These are phyloP conservation scores for Lasioglossum calceatum DNA, from an alignment of 2,888 invertebrate genomes.

Conservation along the genomic window DNA sequence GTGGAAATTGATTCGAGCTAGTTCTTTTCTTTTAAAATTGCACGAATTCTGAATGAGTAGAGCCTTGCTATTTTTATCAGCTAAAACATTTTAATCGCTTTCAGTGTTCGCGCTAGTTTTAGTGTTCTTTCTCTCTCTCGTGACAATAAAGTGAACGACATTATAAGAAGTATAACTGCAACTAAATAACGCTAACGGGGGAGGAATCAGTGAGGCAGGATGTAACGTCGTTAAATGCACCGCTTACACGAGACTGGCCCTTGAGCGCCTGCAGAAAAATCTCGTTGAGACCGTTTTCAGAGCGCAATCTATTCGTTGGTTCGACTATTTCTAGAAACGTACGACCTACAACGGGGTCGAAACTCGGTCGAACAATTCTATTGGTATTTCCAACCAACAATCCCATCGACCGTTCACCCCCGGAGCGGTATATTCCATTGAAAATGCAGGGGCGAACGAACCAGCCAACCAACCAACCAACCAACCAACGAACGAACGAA, in stretches of 20 bases:
- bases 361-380: conserved; percentile 2
- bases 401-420: background rate
- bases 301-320: background rate
- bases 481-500: background rate
- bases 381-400: background rate
- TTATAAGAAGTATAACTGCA: too few species aligned
- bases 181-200: too few species aligned
- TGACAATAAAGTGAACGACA: too few species aligned
- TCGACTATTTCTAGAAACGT: background rate
- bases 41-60: too few species aligned
- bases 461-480: background rate
- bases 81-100: too few species aligned
- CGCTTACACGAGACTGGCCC: background rate
- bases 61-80: too few species aligned
- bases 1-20: too few species aligned
- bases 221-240: background rate
- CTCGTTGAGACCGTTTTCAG: background rate
- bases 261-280: background rate
- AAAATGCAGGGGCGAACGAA: conserved; percentile 2
- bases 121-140: too few species aligned
- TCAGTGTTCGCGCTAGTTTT: too few species aligned
- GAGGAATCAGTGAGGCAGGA: too few species aligned
- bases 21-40: too few species aligned
- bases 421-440: conserved; percentile 4
- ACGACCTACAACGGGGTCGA: background rate